These are phyloP conservation scores for Darevskia mixta DNA, from an alignment of 2,797 vertebrate species.

Conservation along the genomic window DNA sequence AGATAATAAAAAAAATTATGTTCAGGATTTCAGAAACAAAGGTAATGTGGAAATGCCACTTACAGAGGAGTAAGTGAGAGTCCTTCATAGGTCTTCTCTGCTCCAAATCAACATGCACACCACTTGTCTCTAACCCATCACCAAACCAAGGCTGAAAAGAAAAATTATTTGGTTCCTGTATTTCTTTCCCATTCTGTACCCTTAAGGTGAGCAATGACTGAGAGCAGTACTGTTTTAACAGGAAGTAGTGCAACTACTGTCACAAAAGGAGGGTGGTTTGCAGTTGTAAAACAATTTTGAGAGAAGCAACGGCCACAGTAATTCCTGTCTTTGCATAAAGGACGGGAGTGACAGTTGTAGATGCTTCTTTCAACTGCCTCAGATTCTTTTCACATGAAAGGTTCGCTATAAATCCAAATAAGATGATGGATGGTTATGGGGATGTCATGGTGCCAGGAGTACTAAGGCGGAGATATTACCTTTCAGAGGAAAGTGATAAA, in stretches of 20 bases:
- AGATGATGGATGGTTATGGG: slow-evolving; percentile 24
- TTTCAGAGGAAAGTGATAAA: slow-evolving; percentile 30
- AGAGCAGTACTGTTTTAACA: background rate
- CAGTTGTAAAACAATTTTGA: slow-evolving; percentile 2
- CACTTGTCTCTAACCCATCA: background rate
- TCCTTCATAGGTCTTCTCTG: background rate
- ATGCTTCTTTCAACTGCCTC: background rate
- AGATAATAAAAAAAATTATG: background rate
- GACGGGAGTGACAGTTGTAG: background rate
- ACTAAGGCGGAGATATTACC: slow-evolving; percentile 33
- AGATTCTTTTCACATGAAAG: slow-evolving; percentile 32
- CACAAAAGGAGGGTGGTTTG: background rate
- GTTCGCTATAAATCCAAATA: background rate
- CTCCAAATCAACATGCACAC: background rate
- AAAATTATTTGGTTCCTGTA: background rate
- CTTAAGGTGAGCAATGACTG: background rate
- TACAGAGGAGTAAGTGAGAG: background rate
- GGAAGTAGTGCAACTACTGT: background rate
- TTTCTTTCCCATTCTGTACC: background rate
- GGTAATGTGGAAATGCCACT: background rate
- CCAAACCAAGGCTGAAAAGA: background rate
- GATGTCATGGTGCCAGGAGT: slow-evolving; percentile 6
- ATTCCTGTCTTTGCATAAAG: background rate
- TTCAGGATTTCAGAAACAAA: background rate
- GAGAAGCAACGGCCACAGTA: background rate